These are phyloP conservation scores for Paradoxurus hermaphroditus DNA, from an alignment of 2,113 vertebrate genomes.

Conservation along the genomic window DNA sequence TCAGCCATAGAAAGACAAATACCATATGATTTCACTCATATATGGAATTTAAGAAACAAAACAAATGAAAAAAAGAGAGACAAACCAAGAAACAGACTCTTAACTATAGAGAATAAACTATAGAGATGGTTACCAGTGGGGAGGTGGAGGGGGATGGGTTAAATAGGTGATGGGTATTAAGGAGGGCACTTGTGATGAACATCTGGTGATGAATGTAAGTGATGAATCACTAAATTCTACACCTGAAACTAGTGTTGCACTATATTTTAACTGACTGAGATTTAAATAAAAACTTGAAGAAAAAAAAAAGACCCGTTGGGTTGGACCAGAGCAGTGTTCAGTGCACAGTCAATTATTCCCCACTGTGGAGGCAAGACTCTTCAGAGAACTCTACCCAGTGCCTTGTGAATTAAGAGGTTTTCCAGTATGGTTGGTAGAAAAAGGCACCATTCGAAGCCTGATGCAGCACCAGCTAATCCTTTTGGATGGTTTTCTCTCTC, in stretches of 20 bases:
- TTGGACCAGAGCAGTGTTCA: background rate
- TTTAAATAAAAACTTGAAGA: background rate
- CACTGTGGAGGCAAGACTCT: background rate
- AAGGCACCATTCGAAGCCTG: background rate
- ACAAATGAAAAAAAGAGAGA: background rate
- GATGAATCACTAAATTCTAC: background rate
- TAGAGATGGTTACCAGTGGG: background rate
- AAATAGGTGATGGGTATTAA: background rate
- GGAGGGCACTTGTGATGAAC: background rate
- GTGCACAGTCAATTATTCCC: background rate
- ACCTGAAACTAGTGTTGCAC: background rate
- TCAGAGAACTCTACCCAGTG: background rate
- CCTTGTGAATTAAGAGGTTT: background rate
- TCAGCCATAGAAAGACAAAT: background rate
- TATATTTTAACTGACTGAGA: background rate
- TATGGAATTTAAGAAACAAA: background rate
- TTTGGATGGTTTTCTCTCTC: background rate
- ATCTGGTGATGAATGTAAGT: background rate
- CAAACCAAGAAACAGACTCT: background rate
- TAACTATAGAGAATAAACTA: background rate
- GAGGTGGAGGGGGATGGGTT: background rate
- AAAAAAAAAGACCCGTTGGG: background rate
- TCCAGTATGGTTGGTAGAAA: background rate
- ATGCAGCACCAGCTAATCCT: background rate
- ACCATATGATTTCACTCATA: background rate